Percentiles rank a stretch among this genome's conserved stretches.
Evolutionary conservation across 1,140 invertebrate species (phyloP).

Genomic region (Stegodyphus mimosarum): DNA sequence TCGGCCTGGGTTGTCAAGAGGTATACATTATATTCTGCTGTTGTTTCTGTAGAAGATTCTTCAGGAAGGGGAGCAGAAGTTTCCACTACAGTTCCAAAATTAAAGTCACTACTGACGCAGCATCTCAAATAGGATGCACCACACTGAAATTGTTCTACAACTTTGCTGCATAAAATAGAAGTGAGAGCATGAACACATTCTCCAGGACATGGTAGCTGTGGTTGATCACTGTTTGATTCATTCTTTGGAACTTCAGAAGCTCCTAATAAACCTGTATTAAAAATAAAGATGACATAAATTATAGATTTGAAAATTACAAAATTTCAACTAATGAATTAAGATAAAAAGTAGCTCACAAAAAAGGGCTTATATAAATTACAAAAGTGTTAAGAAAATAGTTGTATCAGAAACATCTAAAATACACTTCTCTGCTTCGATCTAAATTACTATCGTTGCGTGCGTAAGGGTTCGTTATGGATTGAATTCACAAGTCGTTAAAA

Average conservation of each 20-base stretch:
- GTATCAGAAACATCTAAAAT: background rate
- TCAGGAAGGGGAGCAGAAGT: conserved; percentile 62
- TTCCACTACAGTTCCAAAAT: conserved; percentile 62
- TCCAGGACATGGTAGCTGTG: conserved; percentile 62
- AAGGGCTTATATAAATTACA: background rate
- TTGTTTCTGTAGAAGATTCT: conserved; percentile 29
- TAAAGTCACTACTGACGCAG: conserved; percentile 62
- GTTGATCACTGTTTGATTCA: background rate
- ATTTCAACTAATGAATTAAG: background rate
- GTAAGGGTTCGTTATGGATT: no score
- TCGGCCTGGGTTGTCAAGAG: conserved; percentile 19
- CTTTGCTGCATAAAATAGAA: conserved; percentile 64
- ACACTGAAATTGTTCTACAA: conserved; percentile 63
- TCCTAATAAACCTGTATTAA: conserved; percentile 32
- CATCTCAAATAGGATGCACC: conserved; percentile 62
- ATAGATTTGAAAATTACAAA: background rate
- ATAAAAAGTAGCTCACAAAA: background rate
- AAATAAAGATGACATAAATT: background rate
- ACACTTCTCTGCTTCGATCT: background rate
- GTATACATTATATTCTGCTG: conserved; percentile 26
- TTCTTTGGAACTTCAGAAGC: conserved; percentile 31
- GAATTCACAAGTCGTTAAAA: no score
- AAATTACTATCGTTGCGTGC: no score
- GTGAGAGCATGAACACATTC: conserved; percentile 65
- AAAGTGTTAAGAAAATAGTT: background rate